Conservation (phyloP, 2,797 vertebrate species). For the Macroramphosus scolopax region DNA sequence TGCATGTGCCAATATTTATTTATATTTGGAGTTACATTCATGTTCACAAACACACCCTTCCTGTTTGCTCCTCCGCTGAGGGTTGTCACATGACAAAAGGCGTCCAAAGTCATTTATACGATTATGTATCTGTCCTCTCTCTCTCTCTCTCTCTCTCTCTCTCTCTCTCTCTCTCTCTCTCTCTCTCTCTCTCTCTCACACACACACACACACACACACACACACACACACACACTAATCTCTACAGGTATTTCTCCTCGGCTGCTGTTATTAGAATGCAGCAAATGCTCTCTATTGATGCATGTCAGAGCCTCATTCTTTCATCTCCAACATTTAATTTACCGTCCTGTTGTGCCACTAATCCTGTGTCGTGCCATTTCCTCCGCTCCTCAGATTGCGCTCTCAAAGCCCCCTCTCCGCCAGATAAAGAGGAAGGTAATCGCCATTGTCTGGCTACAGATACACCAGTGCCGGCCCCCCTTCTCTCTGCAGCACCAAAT, state of each 20-base stretch:
- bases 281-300: constrained; percentile 85
- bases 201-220: constrained; percentile 25
- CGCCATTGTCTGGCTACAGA: constrained; percentile 95
- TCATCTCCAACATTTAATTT: constrained; percentile 99
- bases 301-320: constrained; percentile 89
- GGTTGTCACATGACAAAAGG: constrained; percentile 65
- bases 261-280: constrained; percentile 84
- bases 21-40: no score
- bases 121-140: constrained; percentile 65
- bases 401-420: constrained; percentile 93
- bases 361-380: constrained; percentile 99
- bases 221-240: constrained; percentile 73
- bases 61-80: constrained; percentile 37
- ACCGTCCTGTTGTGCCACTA: constrained; percentile 92
- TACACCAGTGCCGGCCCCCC: constrained; percentile 85
- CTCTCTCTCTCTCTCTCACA: constrained; percentile 1
- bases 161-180: constrained; percentile 10
- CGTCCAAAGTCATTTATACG: constrained; percentile 71
- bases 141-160: constrained; percentile 14
- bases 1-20: no score
- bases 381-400: constrained; percentile 96
- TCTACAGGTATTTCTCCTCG: constrained; percentile 86
- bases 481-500: constrained; percentile 82
- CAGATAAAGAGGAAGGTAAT: constrained; percentile 99
- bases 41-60: constrained; percentile 45